Base-by-base conservation (phyloP, 2,888 invertebrate species). In the Luperina nickerlii region DNA sequence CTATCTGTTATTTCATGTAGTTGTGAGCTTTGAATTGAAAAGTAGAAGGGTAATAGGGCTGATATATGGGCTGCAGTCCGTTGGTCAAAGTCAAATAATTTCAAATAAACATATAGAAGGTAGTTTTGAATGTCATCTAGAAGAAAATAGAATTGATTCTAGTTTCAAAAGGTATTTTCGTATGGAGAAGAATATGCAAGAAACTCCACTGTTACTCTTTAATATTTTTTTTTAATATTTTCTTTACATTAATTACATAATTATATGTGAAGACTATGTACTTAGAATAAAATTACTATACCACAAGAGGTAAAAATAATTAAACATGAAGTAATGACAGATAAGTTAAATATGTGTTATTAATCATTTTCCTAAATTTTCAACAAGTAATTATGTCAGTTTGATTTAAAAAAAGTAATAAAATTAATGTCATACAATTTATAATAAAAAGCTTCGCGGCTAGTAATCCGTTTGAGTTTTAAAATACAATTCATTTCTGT, bases 1-100 rank as follows among this genome's bases (percentile, higher is more conserved):
- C 62, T 73, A 15, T 42, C 2, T 20, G n/a, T 38, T 80, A 4
- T 68, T 62, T 80, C 32, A 67, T 32, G 8, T 32, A 60, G n/a
- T 73, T 57, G 15, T n/a, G 18, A 4, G 38, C 1, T 57, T 20
- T n/a, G 7, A 20, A 71, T 71, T n/a, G 24, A 7, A 42, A 42
- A 71, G n/a, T 11, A 57, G 24, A 54, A 57, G 8, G 54, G 24
- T 32, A 32, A 54, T 70, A 32, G 32, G 15, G 5, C 5, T 24
- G 15, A 51, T 42, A 60, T n/a, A 20, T 27, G 13, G 8, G 20
- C 57, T 8, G 13, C 27, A 57, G 24, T 57, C 57, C n/a, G 11
- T 2, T n/a, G 5, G 11, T 24, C 57, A 57, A 57, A 60, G 57
- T 60, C 57, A n/a, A 60, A 60, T 60, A 60, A 60, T 60, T 60